Evolutionary conservation across 2,113 vertebrate genomes (phyloP), one percentile per base, ranked within the genome.

Genomic region (Brachypteracias leptosomus): DNA sequence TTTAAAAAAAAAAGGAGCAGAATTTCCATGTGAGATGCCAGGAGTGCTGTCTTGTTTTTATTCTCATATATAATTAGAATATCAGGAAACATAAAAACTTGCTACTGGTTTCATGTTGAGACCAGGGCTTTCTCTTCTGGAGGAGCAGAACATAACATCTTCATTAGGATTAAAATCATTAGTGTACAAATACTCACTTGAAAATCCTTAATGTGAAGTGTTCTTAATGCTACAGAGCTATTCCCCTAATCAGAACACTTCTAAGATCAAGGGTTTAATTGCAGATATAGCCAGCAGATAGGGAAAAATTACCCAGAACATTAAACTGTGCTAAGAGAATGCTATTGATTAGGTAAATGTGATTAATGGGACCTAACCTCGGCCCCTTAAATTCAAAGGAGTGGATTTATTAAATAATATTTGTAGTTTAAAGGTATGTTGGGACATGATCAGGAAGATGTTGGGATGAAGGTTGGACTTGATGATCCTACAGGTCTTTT

Each of bases 11-110:
- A 92, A 90, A 35, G 26, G n/a, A 88, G 10, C 9, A 47, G 24
- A 94, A 73, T 94, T 97, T 94, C 88, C 91, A 86, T 83, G 75
- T 86, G 42, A 76, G 63, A 80, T 94, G 71, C 82, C 78, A 96
- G 58, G 40, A 96, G 31, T 54, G 33, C 29, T 80, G 46, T 89
- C 67, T 90, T 93, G 59, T 4, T 79, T 91, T 89, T 85, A 28
- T 89, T 96, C 91, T 89, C 82, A 85, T 89, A 51, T 85, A 91
- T 96, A 94, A 95, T 95, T 95, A 95, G 85, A 90, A 94, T 9
- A 6, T 82, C 52, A 88, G 74, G 74, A 61, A 91, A 95, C 94
- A 94, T 18, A 88, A 82, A 93, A 76, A 6, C n/a, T 77, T 90
- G 35, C 38, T 70, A 73, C 61, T 55, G 79, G 31, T 91, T 89